Evolutionary conservation across 2,113 vertebrate genomes (phyloP), one percentile per base, ranked within the genome.

Genomic region (Phoxinus phoxinus): DNA sequence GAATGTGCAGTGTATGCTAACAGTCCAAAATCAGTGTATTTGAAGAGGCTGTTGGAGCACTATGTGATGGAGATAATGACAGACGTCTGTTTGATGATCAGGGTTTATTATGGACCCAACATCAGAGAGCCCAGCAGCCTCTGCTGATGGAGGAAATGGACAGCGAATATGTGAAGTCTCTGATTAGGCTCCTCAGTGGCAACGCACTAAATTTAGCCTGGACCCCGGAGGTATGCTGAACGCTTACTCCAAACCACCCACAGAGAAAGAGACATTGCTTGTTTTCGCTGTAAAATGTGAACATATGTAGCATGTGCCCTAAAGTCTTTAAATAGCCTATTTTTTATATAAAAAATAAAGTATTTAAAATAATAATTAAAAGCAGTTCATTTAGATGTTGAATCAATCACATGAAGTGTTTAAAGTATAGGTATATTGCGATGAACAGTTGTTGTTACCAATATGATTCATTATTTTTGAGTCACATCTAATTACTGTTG

Each of bases 161-260:
- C 73, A 37, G 58, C 25, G 30, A 63, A 79, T 81, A 21, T 30
- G 67, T 67, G 85, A 61, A 44, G 59, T 72, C 37, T 51, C n/a
- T 89, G 77, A 84, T 77, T 85, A 72, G 71, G 35, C 46, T 84
- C 69, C 65, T 86, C 81, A 30, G 51, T 67, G 81, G 25, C 41
- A 25, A 83, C 37, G 69, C 46, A 69, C 83, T 82, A 87, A 76
- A 87, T 69, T 73, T 87, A 85, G 83, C 59, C 37, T 80, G 46
- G 11, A 35, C 84, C 53, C 76, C 46, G 3, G 84, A 86, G 85
- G 53, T 75, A 87, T 69, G 88, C 32, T 87, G 84, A 86, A 67
- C 86, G 65, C 61, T 85, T 61, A 5, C 56, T 65, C 74, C 75
- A 71, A 85, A 30, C 30, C 77, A 48, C 51, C 59, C 73, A 85